These are phyloP conservation scores for Hypotaenidia philippensis DNA, from an alignment of 2,797 vertebrate genomes.

Conservation along the genomic window DNA sequence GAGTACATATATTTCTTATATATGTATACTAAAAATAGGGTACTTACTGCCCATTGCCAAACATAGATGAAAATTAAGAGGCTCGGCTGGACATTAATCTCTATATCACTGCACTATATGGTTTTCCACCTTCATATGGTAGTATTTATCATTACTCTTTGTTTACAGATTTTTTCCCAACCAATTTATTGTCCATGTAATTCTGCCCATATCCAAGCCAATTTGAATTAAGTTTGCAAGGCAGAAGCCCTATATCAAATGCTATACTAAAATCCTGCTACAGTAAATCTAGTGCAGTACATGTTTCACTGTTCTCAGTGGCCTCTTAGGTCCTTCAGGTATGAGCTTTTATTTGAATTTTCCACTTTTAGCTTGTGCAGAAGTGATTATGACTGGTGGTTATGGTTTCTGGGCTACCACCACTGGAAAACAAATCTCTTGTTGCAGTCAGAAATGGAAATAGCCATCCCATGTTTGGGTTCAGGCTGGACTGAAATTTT, in stretches of 20 bases:
- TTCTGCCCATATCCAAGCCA: not conserved
- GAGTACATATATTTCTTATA: not conserved
- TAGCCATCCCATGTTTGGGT: not conserved
- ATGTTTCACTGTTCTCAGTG: not conserved
- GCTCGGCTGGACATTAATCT: not conserved
- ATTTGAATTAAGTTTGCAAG: conserved; percentile 17
- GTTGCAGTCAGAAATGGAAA: not conserved
- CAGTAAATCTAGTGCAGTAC: not conserved
- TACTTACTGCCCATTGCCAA: not conserved
- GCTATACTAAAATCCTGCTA: not conserved
- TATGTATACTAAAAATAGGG: not conserved
- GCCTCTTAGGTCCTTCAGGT: not conserved
- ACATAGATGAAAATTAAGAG: not conserved
- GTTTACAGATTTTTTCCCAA: conserved; percentile 17
- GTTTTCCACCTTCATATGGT: not conserved
- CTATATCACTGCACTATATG: not conserved
- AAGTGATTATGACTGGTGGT: not conserved
- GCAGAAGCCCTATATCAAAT: conserved; percentile 1
- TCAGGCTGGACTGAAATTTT: not conserved
- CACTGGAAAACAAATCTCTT: not conserved
- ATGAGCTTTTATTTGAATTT: not conserved
- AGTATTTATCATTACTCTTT: not conserved
- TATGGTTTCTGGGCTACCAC: not conserved
- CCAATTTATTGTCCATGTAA: conserved; percentile 1
- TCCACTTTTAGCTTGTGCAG: not conserved